These are phyloP conservation scores for Hymenopus coronatus DNA, from an alignment of 2,888 invertebrate genomes.

Conservation along the genomic window DNA sequence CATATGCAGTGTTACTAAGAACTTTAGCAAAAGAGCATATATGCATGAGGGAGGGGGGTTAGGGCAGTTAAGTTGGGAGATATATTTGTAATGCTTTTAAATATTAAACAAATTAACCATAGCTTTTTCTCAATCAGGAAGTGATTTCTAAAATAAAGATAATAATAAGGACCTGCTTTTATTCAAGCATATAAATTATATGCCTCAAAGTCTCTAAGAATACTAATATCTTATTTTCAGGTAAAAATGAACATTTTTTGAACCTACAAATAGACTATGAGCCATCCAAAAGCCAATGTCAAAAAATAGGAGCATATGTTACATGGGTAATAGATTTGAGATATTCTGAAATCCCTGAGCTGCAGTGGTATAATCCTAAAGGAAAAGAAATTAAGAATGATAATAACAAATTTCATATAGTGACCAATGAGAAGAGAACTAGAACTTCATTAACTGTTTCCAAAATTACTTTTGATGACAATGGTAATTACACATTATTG, in stretches of 20 bases:
- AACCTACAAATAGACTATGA: not conserved
- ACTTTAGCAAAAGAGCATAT: too few species aligned
- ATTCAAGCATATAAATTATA: too few species aligned
- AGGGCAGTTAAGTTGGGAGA: too few species aligned
- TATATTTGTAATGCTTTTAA: too few species aligned
- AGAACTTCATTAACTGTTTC: not conserved
- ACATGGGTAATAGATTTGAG: not conserved
- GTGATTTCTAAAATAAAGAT: too few species aligned
- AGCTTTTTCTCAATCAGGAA: too few species aligned
- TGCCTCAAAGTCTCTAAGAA: too few species aligned
- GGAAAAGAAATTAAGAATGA: not conserved
- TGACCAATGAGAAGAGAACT: not conserved
- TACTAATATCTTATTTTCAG: not conserved
- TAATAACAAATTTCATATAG: not conserved
- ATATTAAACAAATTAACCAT: too few species aligned
- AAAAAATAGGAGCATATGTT: not conserved
- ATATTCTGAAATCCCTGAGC: not conserved
- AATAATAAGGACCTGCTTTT: too few species aligned
- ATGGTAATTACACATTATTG: not conserved
- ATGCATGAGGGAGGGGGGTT: too few species aligned
- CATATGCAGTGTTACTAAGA: too few species aligned
- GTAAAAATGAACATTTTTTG: not conserved
- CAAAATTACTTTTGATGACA: not conserved
- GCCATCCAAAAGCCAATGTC: not conserved
- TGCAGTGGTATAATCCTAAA: not conserved